phyloP scores from a whole-genome alignment of 1,140 invertebrate genomes.

The Pachypeltis micranthus region DNA sequence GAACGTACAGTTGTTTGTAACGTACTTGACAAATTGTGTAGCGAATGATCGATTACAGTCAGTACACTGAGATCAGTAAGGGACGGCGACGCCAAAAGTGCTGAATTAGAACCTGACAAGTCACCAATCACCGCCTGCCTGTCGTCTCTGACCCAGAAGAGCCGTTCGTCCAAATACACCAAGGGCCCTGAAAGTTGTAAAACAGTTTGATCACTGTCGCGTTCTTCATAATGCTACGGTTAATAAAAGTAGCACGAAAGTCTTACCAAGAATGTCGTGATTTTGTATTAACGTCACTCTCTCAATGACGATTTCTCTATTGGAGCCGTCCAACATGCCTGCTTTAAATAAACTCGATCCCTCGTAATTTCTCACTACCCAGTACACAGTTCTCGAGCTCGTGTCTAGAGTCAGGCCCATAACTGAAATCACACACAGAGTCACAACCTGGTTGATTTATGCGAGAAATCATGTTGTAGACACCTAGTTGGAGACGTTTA shows the following conservation, averaged over 20 bases:
- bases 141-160: conserved; percentile 71
- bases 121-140: conserved; percentile 65
- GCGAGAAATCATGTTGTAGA: too few relatives aligned
- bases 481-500: conserved; percentile 30
- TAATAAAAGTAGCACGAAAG: too few relatives aligned
- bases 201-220: too few relatives aligned
- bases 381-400: conserved; percentile 58
- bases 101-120: conserved; percentile 58
- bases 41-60: conserved; percentile 54
- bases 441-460: too few relatives aligned
- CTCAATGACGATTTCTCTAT: conserved; percentile 34
- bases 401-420: conserved; percentile 70
- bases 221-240: too few relatives aligned
- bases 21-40: conserved; percentile 44
- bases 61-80: conserved; percentile 54
- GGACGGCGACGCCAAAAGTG: conserved; percentile 49
- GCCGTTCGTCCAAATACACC: conserved; percentile 62
- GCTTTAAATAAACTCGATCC: conserved; percentile 58
- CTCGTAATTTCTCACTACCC: conserved; percentile 62
- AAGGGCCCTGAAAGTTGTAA: conserved; percentile 46
- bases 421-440: conserved; percentile 40
- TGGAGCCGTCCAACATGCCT: conserved; percentile 44
- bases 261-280: conserved; percentile 39
- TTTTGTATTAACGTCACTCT: conserved; percentile 39
- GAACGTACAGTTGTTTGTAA: too few relatives aligned